A percentile compares a stretch with the other conserved stretches of the same genome.
phyloP scores from a whole-genome alignment of 2,797 vertebrate genomes.

The Acomys russatus region DNA sequence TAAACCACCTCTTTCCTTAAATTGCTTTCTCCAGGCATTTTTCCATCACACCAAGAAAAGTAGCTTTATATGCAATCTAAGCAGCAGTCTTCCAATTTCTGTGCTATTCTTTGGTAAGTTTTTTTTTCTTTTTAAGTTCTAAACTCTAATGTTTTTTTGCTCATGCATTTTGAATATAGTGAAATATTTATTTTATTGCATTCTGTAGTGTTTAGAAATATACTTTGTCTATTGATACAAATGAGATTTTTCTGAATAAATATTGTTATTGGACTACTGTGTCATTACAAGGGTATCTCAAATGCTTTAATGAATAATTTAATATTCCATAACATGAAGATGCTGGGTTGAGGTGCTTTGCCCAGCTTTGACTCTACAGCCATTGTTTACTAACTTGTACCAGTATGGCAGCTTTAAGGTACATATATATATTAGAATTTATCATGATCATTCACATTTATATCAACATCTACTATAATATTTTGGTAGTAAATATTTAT shows the following conservation, averaged over 20 bases:
- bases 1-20: background rate
- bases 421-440: background rate
- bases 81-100: background rate
- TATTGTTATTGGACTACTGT: background rate
- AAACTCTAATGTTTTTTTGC: background rate
- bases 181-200: background rate
- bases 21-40: background rate
- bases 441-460: background rate
- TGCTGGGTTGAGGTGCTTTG: too few relatives aligned
- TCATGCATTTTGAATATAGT: background rate
- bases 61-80: background rate
- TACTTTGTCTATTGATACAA: background rate
- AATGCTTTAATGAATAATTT: background rate
- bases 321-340: background rate
- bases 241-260: background rate
- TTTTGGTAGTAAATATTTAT: background rate
- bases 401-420: background rate
- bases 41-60: background rate
- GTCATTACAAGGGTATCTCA: rapidly evolving
- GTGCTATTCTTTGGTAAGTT: background rate
- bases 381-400: background rate
- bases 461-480: background rate
- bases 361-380: background rate
- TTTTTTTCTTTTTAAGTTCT: background rate
- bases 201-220: background rate